These are phyloP conservation scores for Lepidochrysops patricia DNA, from an alignment of 2,888 invertebrate species.

Conservation along the genomic window DNA sequence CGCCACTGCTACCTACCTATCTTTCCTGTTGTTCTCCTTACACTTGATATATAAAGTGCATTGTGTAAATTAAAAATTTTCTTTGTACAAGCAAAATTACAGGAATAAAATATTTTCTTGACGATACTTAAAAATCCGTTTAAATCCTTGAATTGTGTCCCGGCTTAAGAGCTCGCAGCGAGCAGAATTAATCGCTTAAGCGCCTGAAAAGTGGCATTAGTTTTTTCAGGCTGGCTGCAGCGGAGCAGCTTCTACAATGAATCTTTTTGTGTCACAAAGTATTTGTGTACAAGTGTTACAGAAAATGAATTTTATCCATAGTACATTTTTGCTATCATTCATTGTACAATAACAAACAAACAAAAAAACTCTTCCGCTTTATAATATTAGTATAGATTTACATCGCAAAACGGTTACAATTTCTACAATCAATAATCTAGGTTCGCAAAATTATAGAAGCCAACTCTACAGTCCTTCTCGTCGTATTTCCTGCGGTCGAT, in stretches of 20 bases:
- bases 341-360: too few species aligned
- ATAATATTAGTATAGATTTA: too few species aligned
- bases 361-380: too few species aligned
- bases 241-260: not conserved
- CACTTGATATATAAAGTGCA: not conserved
- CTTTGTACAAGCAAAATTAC: not conserved
- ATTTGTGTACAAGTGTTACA: not conserved
- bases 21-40: not conserved
- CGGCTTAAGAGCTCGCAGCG: not conserved
- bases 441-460: not conserved
- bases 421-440: too few species aligned
- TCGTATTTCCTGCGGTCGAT: not conserved
- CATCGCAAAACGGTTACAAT: too few species aligned
- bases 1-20: too few species aligned
- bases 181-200: conserved; percentile 1
- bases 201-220: not conserved
- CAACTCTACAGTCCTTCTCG: not conserved
- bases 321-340: not conserved
- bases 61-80: not conserved
- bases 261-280: conserved; percentile 2
- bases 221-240: not conserved
- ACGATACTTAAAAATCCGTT: not conserved
- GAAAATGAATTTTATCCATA: not conserved
- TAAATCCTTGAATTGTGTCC: conserved; percentile 6
- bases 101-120: not conserved